Conservation (phyloP, 2,888 invertebrate genomes). For the Drosophila algonquin region DNA sequence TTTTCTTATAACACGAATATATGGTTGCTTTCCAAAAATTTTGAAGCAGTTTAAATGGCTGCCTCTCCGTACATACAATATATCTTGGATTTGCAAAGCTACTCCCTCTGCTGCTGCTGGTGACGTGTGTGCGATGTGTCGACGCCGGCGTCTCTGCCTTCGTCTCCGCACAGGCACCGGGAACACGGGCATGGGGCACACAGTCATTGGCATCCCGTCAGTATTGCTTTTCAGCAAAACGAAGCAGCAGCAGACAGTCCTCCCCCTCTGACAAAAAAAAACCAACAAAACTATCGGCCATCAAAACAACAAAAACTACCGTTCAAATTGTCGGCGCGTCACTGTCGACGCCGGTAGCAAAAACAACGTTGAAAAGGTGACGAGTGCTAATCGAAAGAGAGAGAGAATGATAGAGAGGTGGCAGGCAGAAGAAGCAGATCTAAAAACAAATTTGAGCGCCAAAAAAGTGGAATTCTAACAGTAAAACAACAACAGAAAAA, state of each 20-base stretch:
- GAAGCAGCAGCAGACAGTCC: conserved; percentile 43
- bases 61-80: background rate
- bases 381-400: conserved; percentile 47
- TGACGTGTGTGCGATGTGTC: conserved; percentile 24
- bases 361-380: conserved; percentile 61
- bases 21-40: conserved; percentile 5
- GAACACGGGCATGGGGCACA: background rate
- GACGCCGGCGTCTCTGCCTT: conserved; percentile 12
- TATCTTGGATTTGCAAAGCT: background rate
- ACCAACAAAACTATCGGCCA: conserved; percentile 13
- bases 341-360: conserved; percentile 13
- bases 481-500: conserved; percentile 21
- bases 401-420: background rate
- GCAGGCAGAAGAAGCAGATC: background rate
- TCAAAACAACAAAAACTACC: conserved; percentile 31
- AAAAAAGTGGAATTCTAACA: conserved; percentile 49
- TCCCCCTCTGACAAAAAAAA: background rate
- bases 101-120: conserved; percentile 28
- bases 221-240: conserved; percentile 74
- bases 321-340: conserved; percentile 3
- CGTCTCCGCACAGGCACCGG: background rate
- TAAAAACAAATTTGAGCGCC: conserved; percentile 64
- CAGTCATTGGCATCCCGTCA: conserved; percentile 64
- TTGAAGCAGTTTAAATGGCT: conserved; percentile 12
- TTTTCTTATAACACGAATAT: background rate